phyloP scores from a whole-genome alignment of 2,797 vertebrate species.

The Cheirogaleus major region DNA sequence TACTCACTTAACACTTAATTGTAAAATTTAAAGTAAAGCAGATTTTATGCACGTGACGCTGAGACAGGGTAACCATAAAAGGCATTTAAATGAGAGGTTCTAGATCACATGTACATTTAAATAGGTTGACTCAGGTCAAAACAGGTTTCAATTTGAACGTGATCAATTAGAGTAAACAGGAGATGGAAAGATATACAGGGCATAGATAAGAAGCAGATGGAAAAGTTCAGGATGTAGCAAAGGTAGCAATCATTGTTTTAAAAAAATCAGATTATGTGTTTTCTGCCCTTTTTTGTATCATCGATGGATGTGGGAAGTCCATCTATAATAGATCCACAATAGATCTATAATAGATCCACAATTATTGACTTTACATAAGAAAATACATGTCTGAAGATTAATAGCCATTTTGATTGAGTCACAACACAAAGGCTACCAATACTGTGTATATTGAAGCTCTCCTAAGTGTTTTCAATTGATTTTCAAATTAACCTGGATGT shows the following conservation, averaged over 20 bases:
- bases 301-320: not conserved
- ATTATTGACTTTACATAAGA: not conserved
- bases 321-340: too few species aligned
- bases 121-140: not conserved
- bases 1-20: not conserved
- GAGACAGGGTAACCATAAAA: not conserved
- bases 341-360: too few species aligned
- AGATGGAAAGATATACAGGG: not conserved
- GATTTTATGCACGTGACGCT: not conserved
- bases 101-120: not conserved
- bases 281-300: not conserved
- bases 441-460: not conserved
- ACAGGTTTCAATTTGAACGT: rapidly evolving
- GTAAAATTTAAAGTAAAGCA: not conserved
- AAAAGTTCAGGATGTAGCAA: not conserved
- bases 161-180: not conserved
- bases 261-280: not conserved
- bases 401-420: not conserved
- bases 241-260: not conserved
- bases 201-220: not conserved
- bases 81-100: not conserved
- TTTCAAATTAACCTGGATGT: not conserved
- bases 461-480: not conserved
- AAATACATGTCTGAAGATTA: not conserved
- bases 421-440: not conserved